A percentile compares a stretch with the other conserved stretches of the same genome.
Evolutionary conservation across 2,113 vertebrate genomes (phyloP).

Genomic region (Notothenia rossii): DNA sequence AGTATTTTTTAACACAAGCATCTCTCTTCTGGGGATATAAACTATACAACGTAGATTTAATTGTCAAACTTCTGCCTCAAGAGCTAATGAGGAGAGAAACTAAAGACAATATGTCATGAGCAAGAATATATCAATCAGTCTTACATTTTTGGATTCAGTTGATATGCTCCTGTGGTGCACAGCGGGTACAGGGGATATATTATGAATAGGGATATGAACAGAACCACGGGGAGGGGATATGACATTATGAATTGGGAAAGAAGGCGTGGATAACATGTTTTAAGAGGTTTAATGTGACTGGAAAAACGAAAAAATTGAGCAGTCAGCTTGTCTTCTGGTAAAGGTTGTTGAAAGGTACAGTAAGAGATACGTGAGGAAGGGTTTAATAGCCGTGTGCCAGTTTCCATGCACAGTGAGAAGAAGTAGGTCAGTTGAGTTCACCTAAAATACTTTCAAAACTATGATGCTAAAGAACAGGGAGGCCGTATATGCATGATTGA

Average conservation of each 20-base stretch:
- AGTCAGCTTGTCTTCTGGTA: slow-evolving; percentile 30
- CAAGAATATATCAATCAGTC: slow-evolving; percentile 4
- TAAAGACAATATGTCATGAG: slow-evolving; percentile 15
- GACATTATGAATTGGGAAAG: slow-evolving; percentile 39
- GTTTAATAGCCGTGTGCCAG: slow-evolving; percentile 17
- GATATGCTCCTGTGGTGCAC: slow-evolving; percentile 29
- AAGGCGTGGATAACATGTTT: slow-evolving; percentile 56
- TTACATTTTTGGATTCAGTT: slow-evolving; percentile 23
- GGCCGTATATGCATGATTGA: not conserved
- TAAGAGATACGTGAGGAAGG: slow-evolving; percentile 21
- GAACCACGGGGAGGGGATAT: slow-evolving; percentile 32
- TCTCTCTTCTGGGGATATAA: not conserved
- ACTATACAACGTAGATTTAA: not conserved
- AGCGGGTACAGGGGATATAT: slow-evolving; percentile 36
- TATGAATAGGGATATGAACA: slow-evolving; percentile 47
- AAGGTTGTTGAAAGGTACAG: slow-evolving; percentile 30
- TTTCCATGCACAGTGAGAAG: slow-evolving; percentile 20
- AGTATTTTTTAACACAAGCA: slow-evolving; percentile 11
- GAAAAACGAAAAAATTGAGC: slow-evolving; percentile 40
- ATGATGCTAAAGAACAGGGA: not conserved
- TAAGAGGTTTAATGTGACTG: slow-evolving; percentile 58
- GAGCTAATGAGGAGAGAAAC: not conserved
- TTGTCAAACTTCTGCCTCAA: not conserved
- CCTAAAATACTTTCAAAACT: slow-evolving; percentile 30
- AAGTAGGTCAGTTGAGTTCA: slow-evolving; percentile 48